Evolutionary conservation across 1,140 invertebrate species (phyloP), one percentile per base, ranked within the genome.

Genomic region (Drosophila simulans): DNA sequence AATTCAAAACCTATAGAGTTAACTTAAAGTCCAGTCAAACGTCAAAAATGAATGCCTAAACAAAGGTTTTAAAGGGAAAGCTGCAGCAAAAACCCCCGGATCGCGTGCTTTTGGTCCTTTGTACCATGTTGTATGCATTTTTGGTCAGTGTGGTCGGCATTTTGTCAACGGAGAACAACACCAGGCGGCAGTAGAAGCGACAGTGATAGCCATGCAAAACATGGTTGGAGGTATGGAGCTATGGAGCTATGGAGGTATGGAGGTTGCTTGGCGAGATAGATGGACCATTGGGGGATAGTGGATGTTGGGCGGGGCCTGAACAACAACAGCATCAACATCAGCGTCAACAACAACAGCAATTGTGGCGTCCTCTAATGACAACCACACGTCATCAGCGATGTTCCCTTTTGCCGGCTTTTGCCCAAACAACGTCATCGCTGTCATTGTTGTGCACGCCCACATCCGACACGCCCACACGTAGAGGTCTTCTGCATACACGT

Each of bases 341-440:
- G 31, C 31, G 31, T 39, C 39, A 42, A 81, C 70, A 78, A 75
- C 65, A 76, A 73, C 80, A 78, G 77, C 78, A 78, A 77, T 80
- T 75, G 68, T 71, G 70, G 62, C 22, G 31, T 69, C 10, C 82
- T 78, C 83, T 86, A 86, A 86, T 86, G 82, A 86, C 82, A 88
- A 79, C 82, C 83, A 86, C 82, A 86, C 83, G 82, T 86, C 82
- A 86, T 86, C 83, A 86, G 65, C 59, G 74, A 57, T 53, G 74
- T 59, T 52, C 64, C 63, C 63, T 49, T 66, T 43, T 35, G 37
- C 75, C 54, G 70, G 51, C 10, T 35, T 46, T 45, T 8, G n/a
- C 5, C 35, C 25, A 25, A 20, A 42, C 35, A 53, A 71, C 42
- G 46, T 76, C 71, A 76, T 58, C 59, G 60, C 56, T 76, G 62